Percentiles rank a stretch among this genome's conserved stretches.
Conservation (phyloP, 2,113 vertebrate species). For the Fukomys damarensis region DNA sequence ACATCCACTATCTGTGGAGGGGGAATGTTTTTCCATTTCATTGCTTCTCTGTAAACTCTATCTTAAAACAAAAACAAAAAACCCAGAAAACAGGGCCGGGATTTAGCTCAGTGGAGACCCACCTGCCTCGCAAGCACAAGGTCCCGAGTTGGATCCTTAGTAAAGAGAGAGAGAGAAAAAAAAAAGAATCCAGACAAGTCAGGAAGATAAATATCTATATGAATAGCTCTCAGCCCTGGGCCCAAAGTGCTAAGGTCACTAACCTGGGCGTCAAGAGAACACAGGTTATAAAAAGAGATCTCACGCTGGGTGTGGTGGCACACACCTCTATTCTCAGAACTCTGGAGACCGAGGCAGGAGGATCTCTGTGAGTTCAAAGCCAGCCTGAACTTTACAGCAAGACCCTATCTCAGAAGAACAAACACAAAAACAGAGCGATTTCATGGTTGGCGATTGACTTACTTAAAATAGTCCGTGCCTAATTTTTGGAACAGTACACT, state of each 20-base stretch:
- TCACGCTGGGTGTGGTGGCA: background rate
- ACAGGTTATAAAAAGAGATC: background rate
- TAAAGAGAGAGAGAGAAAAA: no score
- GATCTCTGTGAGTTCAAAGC: background rate
- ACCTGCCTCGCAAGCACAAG: no score
- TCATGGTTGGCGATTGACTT: background rate
- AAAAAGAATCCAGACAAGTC: background rate
- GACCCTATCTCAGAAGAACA: background rate
- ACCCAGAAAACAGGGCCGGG: background rate
- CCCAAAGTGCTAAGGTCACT: background rate
- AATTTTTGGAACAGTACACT: constrained; percentile 57
- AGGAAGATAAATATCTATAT: background rate
- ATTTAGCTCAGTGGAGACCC: no score
- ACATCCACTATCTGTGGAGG: background rate
- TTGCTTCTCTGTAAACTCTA: background rate
- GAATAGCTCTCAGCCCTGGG: background rate
- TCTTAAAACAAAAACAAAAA: background rate
- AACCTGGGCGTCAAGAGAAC: constrained; percentile 16
- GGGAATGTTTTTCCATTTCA: background rate
- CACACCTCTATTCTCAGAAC: background rate
- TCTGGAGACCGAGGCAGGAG: background rate
- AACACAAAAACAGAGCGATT: background rate
- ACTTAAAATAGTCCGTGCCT: background rate
- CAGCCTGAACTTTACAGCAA: background rate
- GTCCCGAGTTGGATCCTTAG: no score